These are phyloP conservation scores for Takifugu bimaculatus DNA, from an alignment of 2,113 vertebrate species.

Conservation along the genomic window DNA sequence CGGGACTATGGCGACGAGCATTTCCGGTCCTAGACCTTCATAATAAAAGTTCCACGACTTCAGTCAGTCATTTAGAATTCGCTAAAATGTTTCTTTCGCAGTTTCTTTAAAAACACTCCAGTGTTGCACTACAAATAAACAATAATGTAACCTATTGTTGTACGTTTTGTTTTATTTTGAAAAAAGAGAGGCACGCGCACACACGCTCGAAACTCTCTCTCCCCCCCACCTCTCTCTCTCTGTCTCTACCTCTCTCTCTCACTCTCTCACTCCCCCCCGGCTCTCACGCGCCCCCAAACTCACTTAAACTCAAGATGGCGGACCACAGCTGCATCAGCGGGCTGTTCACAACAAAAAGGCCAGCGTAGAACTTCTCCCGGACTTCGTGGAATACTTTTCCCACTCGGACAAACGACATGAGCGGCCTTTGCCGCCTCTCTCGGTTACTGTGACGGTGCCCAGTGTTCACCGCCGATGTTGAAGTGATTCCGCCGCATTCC, in stretches of 20 bases:
- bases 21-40: not conserved
- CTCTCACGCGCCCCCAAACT: not conserved
- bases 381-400: constrained; percentile 22
- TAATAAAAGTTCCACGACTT: not conserved
- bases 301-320: constrained; percentile 51
- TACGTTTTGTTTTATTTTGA: not conserved
- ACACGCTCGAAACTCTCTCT: too few relatives aligned
- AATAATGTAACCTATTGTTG: not conserved
- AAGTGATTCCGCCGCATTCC: constrained; percentile 2
- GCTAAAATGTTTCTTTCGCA: too few relatives aligned
- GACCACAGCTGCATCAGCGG: constrained; percentile 17
- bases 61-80: too few relatives aligned
- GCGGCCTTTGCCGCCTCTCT: not conserved
- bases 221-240: too few relatives aligned
- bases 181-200: too few relatives aligned
- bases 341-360: constrained; percentile 19
- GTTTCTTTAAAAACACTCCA: not conserved
- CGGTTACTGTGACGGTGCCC: not conserved
- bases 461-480: constrained; percentile 12
- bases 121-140: not conserved
- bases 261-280: too few relatives aligned
- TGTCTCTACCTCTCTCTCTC: too few relatives aligned
- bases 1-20: not conserved
- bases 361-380: constrained; percentile 20
- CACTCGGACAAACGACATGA: constrained; percentile 11